Base-by-base conservation (phyloP, 2,888 invertebrate species). In the Polydrusus pterygomalis region DNA sequence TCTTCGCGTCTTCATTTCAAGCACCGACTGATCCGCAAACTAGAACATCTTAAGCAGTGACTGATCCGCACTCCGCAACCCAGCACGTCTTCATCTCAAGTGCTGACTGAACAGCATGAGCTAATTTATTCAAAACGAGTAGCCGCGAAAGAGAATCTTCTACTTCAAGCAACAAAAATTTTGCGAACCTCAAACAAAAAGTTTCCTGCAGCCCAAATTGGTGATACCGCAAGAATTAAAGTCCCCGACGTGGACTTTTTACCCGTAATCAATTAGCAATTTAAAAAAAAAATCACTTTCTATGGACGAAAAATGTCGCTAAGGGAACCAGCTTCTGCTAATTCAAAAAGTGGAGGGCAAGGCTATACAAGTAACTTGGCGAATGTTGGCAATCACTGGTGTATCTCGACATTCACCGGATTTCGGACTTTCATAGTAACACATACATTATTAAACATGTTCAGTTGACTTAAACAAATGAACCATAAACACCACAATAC, bases 101-200 rank as follows among this genome's bases (percentile, higher is more conserved):
- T 40, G 17, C 58, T 73, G 43, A 64, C 64, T 51, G 40, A 51
- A 54, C 38, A 73, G 73, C 73, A 73, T 40, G 67, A 73, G 58
- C 58, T 56, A 63, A 73, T 67, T 67, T 63, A 13, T 73, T 62
- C 47, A 67, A 71, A 71, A 64, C 7, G 67, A 58, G 34, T 45
- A 62, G 74, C 68, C 49, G 67, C 74, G 60, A 74, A 74, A 69
- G 69, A 69, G 18, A 62, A 62, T 74, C 47, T 63, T 54, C 43
- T 62, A 70, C 64, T 70, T 20, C 74, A 74, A 74, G 74, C 73
- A 72, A 74, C 45, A 58, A 72, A 72, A 72, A 72, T 60, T 54
- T 40, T 51, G 43, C 51, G 56, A 65, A 65, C 25, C 47, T 74
- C 62, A 69, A 69, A 70, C 11, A 45, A 68, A 74, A 71, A 68